phyloP scores from a whole-genome alignment of 2,888 invertebrate genomes.

The Ormyrus pomaceus region DNA sequence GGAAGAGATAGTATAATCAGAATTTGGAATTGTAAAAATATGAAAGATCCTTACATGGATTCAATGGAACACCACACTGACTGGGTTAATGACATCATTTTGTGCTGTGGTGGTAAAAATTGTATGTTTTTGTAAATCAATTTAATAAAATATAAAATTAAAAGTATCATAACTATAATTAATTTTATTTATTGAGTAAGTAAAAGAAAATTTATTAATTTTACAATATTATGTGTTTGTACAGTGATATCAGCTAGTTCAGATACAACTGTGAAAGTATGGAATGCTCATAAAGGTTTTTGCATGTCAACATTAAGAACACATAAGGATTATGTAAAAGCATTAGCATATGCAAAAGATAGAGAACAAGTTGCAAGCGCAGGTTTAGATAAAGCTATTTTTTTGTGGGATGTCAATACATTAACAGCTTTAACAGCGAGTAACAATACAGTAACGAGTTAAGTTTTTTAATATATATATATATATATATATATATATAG shows the following conservation, averaged over 20 bases:
- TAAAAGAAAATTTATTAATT: constrained; percentile 1
- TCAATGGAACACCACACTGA: constrained; percentile 99
- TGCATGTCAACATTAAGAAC: constrained; percentile 99
- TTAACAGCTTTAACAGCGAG: constrained; percentile 97
- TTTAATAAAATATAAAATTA: not conserved
- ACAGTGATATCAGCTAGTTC: constrained; percentile 98
- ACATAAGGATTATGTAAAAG: constrained; percentile 99
- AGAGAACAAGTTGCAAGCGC: constrained; percentile 97
- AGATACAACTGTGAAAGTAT: constrained; percentile 99
- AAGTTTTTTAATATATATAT: constrained; percentile 58
- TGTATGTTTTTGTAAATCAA: constrained; percentile 78
- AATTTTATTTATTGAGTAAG: not conserved
- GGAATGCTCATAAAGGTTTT: constrained; percentile 99
- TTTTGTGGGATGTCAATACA: constrained; percentile 99
- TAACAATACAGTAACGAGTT: constrained; percentile 98
- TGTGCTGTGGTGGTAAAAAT: constrained; percentile 97
- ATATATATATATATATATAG: no score
- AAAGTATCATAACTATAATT: constrained; percentile 4
- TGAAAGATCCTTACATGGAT: constrained; percentile 89
- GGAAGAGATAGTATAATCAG: constrained; percentile 98
- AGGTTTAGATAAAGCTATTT: constrained; percentile 96
- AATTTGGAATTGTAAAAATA: constrained; percentile 85
- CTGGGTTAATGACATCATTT: constrained; percentile 99
- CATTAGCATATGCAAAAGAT: constrained; percentile 97
- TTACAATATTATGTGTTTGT: constrained; percentile 61